A percentile compares a stretch with the other conserved stretches of the same genome.
These are phyloP conservation scores for Telmatochromis sp. DNA, from an alignment of 2,113 vertebrate genomes.

Conservation along the genomic window DNA sequence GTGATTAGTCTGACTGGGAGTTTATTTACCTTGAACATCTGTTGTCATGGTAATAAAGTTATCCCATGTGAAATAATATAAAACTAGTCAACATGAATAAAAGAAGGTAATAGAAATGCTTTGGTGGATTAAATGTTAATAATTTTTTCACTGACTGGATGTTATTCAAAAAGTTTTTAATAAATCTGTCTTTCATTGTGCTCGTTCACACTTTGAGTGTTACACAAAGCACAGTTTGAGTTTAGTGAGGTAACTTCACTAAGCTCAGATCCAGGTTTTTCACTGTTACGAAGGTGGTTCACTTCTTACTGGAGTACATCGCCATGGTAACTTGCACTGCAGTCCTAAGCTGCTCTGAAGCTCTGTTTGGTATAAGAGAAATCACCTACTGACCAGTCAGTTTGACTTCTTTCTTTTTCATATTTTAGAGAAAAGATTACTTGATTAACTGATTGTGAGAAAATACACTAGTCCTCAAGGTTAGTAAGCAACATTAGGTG, in stretches of 20 bases:
- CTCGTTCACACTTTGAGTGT: background rate
- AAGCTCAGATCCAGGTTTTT: background rate
- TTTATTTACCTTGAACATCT: background rate
- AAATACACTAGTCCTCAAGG: background rate
- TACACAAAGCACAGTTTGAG: background rate
- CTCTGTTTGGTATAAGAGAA: background rate
- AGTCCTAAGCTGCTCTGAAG: background rate
- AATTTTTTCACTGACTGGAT: background rate
- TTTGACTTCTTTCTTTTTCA: background rate
- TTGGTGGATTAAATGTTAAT: background rate
- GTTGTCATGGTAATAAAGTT: background rate
- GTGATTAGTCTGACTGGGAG: background rate
- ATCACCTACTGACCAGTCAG: background rate
- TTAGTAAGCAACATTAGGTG: rapidly evolving
- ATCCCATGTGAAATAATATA: background rate
- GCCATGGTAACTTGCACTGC: background rate
- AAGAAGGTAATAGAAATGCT: background rate
- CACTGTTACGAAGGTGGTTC: background rate
- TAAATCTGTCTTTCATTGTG: background rate
- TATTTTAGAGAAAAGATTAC: background rate
- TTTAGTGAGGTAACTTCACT: background rate
- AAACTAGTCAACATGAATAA: background rate
- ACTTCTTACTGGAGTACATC: rapidly evolving
- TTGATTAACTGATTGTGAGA: background rate
- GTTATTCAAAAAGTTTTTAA: background rate